Evolutionary conservation across 2,888 invertebrate species (phyloP), one percentile per base, ranked within the genome.

Genomic region (Cyaniris semiargus): DNA sequence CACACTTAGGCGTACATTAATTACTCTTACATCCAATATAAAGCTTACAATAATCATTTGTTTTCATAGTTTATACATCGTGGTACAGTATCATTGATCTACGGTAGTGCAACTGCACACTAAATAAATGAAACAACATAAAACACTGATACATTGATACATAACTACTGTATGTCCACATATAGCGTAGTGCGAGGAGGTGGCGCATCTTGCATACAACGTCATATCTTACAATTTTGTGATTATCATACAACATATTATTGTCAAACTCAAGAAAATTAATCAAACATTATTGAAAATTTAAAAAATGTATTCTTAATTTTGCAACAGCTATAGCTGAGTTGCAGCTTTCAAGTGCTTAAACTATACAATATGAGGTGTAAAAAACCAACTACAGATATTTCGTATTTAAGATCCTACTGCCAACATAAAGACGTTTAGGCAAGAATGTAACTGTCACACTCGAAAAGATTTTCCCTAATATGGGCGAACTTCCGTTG

Each of bases 151-250:
- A 77, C 58, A 77, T 76, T 70, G 75, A 76, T 78, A 78, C 77
- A 76, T 75, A 85, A 85, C 88, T 88, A 87, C 87, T 83, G 74
- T 81, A 81, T 82, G 81, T 83, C 82, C 82, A 83, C 78, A 79
- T 83, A 80, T 80, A 85, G 87, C 87, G 84, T 85, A 84, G 82
- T 83, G 84, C 82, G 76, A 78, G 53, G 75, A 56, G 77, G 85
- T 84, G 85, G 85, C 83, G 78, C 83, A 79, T 82, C 83, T 80
- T 81, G 80, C 82, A 83, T 80, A 80, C 78, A 79, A 81, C 80
- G 83, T 79, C 83, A 77, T 78, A 75, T 77, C 74, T 77, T 75
- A 75, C 72, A 75, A 66, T 77, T 75, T 53, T 76, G 31, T 76
- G 34, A 76, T 70, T 53, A 76, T 58, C 31, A 58, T n/a, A 31